These are phyloP conservation scores for Rousettus madagascariensis DNA, from an alignment of 2,797 vertebrate genomes.

Conservation along the genomic window DNA sequence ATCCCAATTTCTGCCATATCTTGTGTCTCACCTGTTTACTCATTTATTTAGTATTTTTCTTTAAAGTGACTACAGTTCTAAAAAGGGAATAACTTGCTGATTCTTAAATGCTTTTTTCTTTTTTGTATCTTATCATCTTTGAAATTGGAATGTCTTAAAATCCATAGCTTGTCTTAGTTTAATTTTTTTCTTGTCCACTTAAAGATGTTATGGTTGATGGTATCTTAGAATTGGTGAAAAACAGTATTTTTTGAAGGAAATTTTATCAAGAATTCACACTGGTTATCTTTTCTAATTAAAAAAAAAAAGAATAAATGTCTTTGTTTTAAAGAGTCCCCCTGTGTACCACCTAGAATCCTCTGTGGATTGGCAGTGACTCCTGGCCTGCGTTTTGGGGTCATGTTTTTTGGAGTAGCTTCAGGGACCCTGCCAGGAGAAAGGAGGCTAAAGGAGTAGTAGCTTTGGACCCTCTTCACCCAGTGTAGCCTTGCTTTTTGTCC, in stretches of 20 bases:
- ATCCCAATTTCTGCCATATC: not conserved
- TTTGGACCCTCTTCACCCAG: not conserved
- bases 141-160: not conserved
- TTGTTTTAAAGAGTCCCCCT: not conserved
- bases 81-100: slow-evolving; percentile 31
- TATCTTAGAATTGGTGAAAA: slow-evolving; percentile 30
- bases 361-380: not conserved
- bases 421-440: not conserved
- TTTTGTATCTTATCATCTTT: not conserved
- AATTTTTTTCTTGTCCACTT: not conserved
- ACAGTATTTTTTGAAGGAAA: slow-evolving; percentile 27
- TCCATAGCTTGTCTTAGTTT: not conserved
- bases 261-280: not conserved
- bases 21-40: not conserved
- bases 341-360: not conserved
- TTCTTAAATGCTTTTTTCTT: slow-evolving; percentile 29
- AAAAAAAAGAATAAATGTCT: not conserved
- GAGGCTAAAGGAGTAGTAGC: not conserved
- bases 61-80: slow-evolving; percentile 15
- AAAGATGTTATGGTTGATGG: not conserved
- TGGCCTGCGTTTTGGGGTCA: not conserved
- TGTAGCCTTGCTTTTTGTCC: not conserved
- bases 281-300: slow-evolving; percentile 26
- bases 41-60: not conserved
- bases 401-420: not conserved